These are phyloP conservation scores for Gopherus flavomarginatus DNA, from an alignment of 2,113 vertebrate species.

Conservation along the genomic window DNA sequence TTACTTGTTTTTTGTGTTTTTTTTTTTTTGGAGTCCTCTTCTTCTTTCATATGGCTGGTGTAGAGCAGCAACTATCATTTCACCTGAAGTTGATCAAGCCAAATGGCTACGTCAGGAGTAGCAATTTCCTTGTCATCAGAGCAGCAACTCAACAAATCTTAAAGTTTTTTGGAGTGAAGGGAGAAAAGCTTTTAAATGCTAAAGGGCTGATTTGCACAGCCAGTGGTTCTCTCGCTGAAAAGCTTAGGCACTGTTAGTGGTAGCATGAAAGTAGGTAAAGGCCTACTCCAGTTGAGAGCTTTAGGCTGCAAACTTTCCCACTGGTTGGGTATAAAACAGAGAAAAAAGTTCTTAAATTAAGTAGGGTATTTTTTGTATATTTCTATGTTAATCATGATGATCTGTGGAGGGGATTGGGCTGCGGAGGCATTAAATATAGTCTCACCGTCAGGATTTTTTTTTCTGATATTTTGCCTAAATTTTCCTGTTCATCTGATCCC, in stretches of 20 bases:
- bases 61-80: too few species aligned
- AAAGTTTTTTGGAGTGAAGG: too few species aligned
- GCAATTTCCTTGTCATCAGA: too few species aligned
- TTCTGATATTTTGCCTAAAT: not conserved
- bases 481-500: not conserved
- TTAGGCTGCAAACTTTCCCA: not conserved
- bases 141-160: too few species aligned
- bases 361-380: not conserved
- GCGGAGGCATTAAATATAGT: too few species aligned
- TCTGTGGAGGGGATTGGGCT: not conserved
- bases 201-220: not conserved
- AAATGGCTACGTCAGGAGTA: too few species aligned
- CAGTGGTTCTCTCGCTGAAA: not conserved
- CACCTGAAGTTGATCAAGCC: too few species aligned
- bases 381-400: not conserved
- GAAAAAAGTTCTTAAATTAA: not conserved
- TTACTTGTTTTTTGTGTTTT: not conserved
- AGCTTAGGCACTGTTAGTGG: not conserved
- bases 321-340: not conserved
- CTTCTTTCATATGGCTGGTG: too few species aligned
- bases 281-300: not conserved
- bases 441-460: not conserved
- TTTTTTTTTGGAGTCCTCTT: not conserved
- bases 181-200: not conserved
- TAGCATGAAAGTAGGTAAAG: not conserved